These are phyloP conservation scores for Boulengerochromis microlepis DNA, from an alignment of 2,113 vertebrate species.

Conservation along the genomic window DNA sequence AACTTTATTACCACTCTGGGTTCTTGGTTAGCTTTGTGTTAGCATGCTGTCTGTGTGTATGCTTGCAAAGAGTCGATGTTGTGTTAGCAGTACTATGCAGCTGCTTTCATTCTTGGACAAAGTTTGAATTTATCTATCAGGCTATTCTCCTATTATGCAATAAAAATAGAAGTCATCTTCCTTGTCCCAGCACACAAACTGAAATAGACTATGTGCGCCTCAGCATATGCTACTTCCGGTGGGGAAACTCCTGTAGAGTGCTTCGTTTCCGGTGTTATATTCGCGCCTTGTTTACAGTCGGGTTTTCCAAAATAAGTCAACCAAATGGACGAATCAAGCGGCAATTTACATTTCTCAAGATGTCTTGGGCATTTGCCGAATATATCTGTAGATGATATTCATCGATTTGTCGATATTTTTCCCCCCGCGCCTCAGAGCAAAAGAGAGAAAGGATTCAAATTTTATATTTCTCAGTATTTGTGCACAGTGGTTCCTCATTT, in stretches of 20 bases:
- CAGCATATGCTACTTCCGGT: background rate
- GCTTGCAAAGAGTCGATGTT: background rate
- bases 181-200: background rate
- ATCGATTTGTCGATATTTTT: accelerated
- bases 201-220: background rate
- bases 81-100: background rate
- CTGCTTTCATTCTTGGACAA: background rate
- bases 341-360: background rate
- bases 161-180: background rate
- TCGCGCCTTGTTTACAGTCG: background rate
- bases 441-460: accelerated
- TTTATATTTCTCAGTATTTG: no score
- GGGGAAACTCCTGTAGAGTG: background rate
- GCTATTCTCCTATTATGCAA: background rate
- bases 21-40: background rate
- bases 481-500: accelerated
- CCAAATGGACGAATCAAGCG: accelerated
- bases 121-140: background rate
- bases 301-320: background rate
- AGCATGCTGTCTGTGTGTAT: background rate
- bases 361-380: background rate
- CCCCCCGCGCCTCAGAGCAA: no score
- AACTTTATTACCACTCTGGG: background rate
- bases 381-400: background rate
- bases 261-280: background rate